Conservation (phyloP, 2,888 invertebrate species). For the Eupsilia transversa region DNA sequence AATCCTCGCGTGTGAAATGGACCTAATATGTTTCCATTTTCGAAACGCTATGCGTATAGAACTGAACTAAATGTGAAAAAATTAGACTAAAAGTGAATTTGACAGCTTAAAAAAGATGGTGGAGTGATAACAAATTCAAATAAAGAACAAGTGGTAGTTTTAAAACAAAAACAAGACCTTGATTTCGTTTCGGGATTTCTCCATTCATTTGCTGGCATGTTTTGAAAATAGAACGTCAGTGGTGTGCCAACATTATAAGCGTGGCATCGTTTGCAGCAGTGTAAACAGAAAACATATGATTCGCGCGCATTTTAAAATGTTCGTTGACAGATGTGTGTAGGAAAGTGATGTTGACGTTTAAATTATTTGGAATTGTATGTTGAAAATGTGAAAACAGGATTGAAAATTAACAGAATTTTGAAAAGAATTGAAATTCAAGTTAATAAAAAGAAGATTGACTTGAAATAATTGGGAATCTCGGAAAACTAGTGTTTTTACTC, state of each 20-base stretch:
- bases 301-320: constrained; percentile 50
- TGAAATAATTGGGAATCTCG: not conserved
- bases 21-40: constrained; percentile 85
- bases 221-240: constrained; percentile 75
- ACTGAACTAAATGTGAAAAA: constrained; percentile 26
- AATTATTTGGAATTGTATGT: not conserved
- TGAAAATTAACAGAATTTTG: not conserved
- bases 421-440: not conserved
- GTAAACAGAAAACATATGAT: constrained; percentile 77
- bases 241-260: constrained; percentile 70
- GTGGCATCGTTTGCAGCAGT: constrained; percentile 55
- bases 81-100: not conserved
- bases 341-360: not conserved
- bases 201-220: constrained; percentile 64
- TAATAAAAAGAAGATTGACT: not conserved
- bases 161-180: constrained; percentile 64
- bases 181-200: constrained; percentile 61
- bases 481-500: not conserved
- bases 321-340: constrained; percentile 22
- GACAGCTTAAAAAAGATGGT: constrained; percentile 3
- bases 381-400: not conserved
- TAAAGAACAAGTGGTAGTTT: constrained; percentile 17
- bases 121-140: constrained; percentile 5
- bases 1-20: constrained; percentile 87
- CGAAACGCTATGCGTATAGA: constrained; percentile 55